Evolutionary conservation across 2,113 vertebrate genomes (phyloP), one percentile per base, ranked within the genome.

Genomic region (Ginglymostoma cirratum): DNA sequence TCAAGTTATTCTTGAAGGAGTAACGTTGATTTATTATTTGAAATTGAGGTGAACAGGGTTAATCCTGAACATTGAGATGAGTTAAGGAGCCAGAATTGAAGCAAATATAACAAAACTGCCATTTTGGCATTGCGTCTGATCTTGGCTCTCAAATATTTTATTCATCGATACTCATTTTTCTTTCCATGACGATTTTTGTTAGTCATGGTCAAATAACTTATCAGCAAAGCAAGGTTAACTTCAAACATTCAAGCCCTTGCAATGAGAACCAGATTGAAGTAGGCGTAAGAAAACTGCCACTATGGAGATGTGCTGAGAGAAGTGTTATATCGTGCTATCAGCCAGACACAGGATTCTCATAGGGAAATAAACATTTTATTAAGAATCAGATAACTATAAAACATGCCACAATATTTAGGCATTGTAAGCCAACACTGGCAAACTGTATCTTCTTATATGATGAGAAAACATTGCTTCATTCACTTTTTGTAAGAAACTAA

Each of bases 211-310:
- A 42, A 72, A 95, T 95, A 45, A 95, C 52, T 48, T 48, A 48
- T 15, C 67, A 76, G 69, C 94, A 70, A 76, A 66, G 66, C 42
- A 76, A 95, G 69, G 38, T 76, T 95, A 95, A 72, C 94, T 72
- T 95, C 94, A 95, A 95, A 95, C 94, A 76, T 27, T 72, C 94
- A 72, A 95, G 69, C 45, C 42, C 61, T 95, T 95, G 94, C 45
- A 72, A 95, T 72, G 69, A 24, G 45, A 95, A 95, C 94, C 94
- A 95, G 94, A 72, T 30, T 95, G 67, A 52, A 72, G 94, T 69
- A 95, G 24, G 94, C 42, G 52, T 95, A 45, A 69, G 23, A 72
- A 95, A 70, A 42, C 93, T 70, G 38, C 48, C 12, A 72, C 52
- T 72, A 48, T 70, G 23, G 67, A 72, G 93, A 72, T 72, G 42